Conservation (phyloP, 1,140 invertebrate genomes). For the Drosophila tropicalis region DNA sequence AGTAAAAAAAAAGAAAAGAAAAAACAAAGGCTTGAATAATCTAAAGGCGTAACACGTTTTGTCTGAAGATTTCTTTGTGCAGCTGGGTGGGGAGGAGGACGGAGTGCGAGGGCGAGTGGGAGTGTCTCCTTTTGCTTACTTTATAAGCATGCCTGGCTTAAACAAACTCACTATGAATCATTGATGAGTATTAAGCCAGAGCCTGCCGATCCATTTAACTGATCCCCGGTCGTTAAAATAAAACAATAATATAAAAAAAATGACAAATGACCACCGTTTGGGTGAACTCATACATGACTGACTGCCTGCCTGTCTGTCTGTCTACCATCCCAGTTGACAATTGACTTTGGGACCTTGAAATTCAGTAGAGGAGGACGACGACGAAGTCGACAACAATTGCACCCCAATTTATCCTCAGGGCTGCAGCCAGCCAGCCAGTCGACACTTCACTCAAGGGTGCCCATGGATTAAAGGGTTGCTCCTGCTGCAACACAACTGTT, state of each 20-base stretch:
- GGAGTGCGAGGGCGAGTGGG: neutral
- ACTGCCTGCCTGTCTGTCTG: neutral
- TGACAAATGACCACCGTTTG: conserved; percentile 1
- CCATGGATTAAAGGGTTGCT: conserved; percentile 47
- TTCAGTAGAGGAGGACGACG: conserved; percentile 5
- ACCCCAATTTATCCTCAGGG: conserved; percentile 35
- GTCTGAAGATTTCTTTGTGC: conserved; percentile 23
- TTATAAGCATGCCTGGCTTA: conserved; percentile 1
- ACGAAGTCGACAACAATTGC: neutral
- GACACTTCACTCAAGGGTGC: conserved; percentile 16
- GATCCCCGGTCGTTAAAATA: neutral
- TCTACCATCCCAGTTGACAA: conserved; percentile 18
- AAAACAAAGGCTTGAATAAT: conserved; percentile 19
- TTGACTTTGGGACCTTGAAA: conserved; percentile 60
- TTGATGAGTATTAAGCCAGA: conserved; percentile 42
- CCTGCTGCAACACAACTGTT: conserved; percentile 20
- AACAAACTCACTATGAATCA: conserved; percentile 46
- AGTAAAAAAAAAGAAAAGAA: neutral
- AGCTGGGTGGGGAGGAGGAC: neutral
- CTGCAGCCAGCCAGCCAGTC: conserved; percentile 17
- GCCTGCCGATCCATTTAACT: conserved; percentile 8
- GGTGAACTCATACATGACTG: neutral
- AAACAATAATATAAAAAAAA: neutral
- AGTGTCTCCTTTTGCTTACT: conserved; percentile 31
- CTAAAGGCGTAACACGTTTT: conserved; percentile 20